Evolutionary conservation across 2,797 vertebrate genomes (phyloP), one percentile per base, ranked within the genome.

Genomic region (Microctenopoma steveboyesi): DNA sequence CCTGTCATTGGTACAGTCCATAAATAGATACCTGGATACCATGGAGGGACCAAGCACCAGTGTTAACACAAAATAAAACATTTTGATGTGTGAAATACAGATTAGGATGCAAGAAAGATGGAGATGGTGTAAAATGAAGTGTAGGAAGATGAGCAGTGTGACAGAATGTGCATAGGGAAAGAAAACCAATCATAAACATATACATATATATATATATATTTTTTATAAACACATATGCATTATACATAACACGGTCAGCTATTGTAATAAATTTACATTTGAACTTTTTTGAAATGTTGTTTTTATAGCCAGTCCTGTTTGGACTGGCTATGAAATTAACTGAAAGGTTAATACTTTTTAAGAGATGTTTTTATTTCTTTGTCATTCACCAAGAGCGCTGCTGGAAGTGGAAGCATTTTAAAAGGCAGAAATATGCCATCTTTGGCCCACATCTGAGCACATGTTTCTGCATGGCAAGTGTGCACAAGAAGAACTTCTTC

Each of bases 1-100:
- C 58, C 66, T 87, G 79, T 79, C 76, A 69, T 81, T 88, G 79
- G 76, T 84, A 74, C 49, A 72, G 76, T 85, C 85, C 87, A 89
- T 87, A 91, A 90, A 92, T 91, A 88, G 88, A 81, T 78, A 88
- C 87, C 84, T 90, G 79, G 77, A 74, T 78, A 70, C 64, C 57
- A 73, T 59, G 54, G 66, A 84, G 39, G 53, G 57, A 72, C 72
- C 53, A 69, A 37, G 61, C 60, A 71, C 52, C 35, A 30, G 58
- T 58, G 69, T 84, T 42, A 22, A 74, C 70, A 65, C 33, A 52
- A 69, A 85, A 80, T 51, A 68, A 68, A 78, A 40, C 35, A 40
- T 58, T 57, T 62, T 9, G 47, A 37, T 75, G 45, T 57, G 65
- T 81, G 18, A 81, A 81, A 35, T 58, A 61, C 55, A 25, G 46